These are phyloP conservation scores for Siphamia tubifer DNA, from an alignment of 2,113 vertebrate genomes.

Conservation along the genomic window DNA sequence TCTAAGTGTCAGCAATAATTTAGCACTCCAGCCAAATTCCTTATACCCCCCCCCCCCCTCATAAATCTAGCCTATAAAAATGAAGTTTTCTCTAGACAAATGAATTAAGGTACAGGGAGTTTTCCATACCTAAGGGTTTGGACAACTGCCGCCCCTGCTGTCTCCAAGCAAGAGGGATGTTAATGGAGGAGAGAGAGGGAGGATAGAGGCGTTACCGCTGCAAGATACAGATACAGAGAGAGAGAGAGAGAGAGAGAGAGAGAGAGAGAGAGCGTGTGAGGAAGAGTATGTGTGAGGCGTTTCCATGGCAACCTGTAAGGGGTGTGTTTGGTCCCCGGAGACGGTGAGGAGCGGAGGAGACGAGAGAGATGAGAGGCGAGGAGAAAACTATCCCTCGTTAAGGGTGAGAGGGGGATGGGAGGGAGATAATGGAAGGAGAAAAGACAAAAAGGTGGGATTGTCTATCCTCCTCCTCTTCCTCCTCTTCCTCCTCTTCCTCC, in stretches of 20 bases:
- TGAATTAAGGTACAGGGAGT: slow-evolving; percentile 6
- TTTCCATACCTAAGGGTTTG: background rate
- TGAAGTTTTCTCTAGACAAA: slow-evolving; percentile 11
- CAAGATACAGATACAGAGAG: slow-evolving; percentile 33
- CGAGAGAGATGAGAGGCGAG: slow-evolving; percentile 49
- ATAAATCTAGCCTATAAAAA: background rate
- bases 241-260: slow-evolving; percentile 12
- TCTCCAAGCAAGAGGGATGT: slow-evolving; percentile 52
- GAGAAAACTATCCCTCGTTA: slow-evolving; percentile 69
- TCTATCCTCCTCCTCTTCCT: background rate
- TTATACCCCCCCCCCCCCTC: background rate
- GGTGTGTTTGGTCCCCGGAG: slow-evolving; percentile 77
- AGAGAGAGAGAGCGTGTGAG: background rate
- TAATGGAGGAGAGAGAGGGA: slow-evolving; percentile 54
- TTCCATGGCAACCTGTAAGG: slow-evolving; percentile 75
- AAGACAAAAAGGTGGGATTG: slow-evolving; percentile 26
- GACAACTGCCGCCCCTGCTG: slow-evolving; percentile 10
- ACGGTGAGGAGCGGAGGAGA: slow-evolving; percentile 41
- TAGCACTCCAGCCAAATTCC: background rate
- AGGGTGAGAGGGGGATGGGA: slow-evolving; percentile 43
- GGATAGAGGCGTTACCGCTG: slow-evolving; percentile 61
- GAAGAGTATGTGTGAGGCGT: slow-evolving; percentile 59
- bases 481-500: slow-evolving; percentile 19
- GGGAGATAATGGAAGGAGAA: slow-evolving; percentile 39
- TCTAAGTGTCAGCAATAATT: background rate